These are phyloP conservation scores for Hartigia nigra DNA, from an alignment of 2,888 invertebrate species.

Conservation along the genomic window DNA sequence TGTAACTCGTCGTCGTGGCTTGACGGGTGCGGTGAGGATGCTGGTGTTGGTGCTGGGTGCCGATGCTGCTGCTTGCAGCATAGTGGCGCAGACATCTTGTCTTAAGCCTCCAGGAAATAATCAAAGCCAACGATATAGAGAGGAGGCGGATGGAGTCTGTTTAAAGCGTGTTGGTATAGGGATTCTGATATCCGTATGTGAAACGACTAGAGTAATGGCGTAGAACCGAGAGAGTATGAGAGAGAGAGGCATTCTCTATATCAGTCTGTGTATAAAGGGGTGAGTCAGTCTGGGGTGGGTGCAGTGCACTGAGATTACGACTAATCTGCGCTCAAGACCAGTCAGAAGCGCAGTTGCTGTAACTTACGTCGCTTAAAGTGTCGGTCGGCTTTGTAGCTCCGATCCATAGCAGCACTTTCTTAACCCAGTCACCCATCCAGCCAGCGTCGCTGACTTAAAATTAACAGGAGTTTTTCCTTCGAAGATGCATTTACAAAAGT, in stretches of 20 bases:
- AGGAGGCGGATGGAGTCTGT: background rate
- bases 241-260: background rate
- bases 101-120: slow-evolving; percentile 38
- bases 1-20: slow-evolving; percentile 22
- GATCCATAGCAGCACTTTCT: background rate
- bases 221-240: background rate
- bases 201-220: background rate
- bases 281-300: slow-evolving; percentile 29
- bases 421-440: slow-evolving; percentile 1
- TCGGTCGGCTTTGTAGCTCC: slow-evolving; percentile 23
- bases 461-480: background rate
- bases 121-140: slow-evolving; percentile 31
- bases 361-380: slow-evolving; percentile 49
- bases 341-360: slow-evolving; percentile 44
- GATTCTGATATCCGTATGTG: background rate
- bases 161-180: background rate
- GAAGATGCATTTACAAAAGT: background rate
- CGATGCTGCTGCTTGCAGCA: background rate
- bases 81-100: slow-evolving; percentile 33
- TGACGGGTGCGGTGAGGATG: background rate
- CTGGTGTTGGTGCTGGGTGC: background rate
- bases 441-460: background rate
- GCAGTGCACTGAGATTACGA: slow-evolving; percentile 53
- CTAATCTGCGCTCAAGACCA: slow-evolving; percentile 49
- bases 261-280: background rate